Evolutionary conservation across 2,888 invertebrate species (phyloP).

Genomic region (Gryllus longicercus): DNA sequence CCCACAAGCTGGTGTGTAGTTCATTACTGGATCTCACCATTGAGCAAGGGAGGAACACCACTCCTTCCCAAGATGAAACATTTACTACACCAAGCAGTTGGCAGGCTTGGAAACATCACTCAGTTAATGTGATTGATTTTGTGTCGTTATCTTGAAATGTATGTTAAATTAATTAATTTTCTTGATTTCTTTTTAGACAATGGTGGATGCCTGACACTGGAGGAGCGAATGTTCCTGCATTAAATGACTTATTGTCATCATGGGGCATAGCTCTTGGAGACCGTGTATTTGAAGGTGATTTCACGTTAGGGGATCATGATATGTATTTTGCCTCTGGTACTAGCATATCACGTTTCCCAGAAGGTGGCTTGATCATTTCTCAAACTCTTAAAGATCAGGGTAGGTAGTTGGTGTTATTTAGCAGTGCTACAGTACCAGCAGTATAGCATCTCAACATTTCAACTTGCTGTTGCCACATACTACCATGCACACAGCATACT

Average conservation of each 20-base stretch:
- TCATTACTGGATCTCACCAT: no score
- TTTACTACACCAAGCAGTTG: no score
- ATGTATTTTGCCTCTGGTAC: slow-evolving; percentile 92
- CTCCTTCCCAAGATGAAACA: no score
- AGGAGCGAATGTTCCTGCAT: slow-evolving; percentile 89
- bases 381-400: slow-evolving; percentile 82
- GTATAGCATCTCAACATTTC: no score
- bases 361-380: slow-evolving; percentile 67
- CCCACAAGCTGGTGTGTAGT: no score
- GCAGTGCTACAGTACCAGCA: not conserved
- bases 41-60: no score
- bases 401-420: slow-evolving; percentile 40
- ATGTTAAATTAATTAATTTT: not conserved
- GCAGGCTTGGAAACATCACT: no score
- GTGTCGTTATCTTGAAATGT: not conserved
- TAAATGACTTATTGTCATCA: slow-evolving; percentile 81
- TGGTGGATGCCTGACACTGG: slow-evolving; percentile 88
- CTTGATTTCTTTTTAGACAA: slow-evolving; percentile 42
- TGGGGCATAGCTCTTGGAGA: slow-evolving; percentile 86
- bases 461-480: no score
- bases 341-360: slow-evolving; percentile 79
- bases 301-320: slow-evolving; percentile 79
- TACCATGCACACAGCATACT: no score
- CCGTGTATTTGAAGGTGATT: slow-evolving; percentile 80
- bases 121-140: not conserved